Conservation (phyloP, 2,113 vertebrate genomes). For the Mus spicilegus region DNA sequence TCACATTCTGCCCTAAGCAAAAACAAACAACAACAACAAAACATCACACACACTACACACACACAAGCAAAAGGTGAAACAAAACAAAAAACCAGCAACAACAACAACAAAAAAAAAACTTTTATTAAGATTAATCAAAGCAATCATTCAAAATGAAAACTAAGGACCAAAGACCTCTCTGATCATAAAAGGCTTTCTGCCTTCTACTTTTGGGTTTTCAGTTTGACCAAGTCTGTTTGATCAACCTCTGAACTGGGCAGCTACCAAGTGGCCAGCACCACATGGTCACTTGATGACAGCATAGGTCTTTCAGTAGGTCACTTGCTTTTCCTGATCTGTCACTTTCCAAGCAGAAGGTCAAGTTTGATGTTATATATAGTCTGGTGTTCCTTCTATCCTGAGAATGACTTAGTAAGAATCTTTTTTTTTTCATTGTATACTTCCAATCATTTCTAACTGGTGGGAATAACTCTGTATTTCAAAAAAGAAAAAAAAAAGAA, state of each 20-base stretch:
- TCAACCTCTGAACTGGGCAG: background rate
- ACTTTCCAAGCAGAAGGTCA: background rate
- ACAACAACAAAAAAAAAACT: background rate
- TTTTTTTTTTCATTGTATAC: background rate
- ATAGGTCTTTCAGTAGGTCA: background rate
- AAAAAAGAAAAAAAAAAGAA: background rate
- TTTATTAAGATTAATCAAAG: background rate
- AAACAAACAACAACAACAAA: background rate
- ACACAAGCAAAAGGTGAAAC: background rate
- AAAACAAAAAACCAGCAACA: background rate
- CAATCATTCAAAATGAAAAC: background rate
- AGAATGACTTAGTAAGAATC: background rate
- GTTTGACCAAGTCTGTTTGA: background rate
- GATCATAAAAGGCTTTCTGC: background rate
- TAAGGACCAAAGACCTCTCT: background rate
- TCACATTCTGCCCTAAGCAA: background rate
- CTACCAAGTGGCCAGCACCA: background rate
- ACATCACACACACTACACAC: too few species aligned
- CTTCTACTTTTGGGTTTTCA: background rate
- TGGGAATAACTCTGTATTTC: background rate
- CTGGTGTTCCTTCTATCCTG: background rate
- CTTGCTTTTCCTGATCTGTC: background rate
- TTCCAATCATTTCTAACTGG: background rate
- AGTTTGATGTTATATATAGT: background rate
- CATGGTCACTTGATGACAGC: background rate